phyloP scores from a whole-genome alignment of 1,140 invertebrate species.

The Bombus turneri region DNA sequence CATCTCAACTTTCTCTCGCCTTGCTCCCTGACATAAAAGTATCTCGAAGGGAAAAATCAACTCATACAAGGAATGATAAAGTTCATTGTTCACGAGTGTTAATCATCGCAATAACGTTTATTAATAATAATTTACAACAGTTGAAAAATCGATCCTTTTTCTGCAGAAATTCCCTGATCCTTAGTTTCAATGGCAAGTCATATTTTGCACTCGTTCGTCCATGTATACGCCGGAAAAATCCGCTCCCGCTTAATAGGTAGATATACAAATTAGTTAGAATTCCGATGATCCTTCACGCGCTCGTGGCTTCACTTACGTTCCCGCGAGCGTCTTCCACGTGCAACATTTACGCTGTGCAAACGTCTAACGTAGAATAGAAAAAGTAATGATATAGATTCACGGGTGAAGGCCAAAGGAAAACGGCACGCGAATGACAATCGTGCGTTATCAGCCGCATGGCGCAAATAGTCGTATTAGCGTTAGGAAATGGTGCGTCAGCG shows the following conservation, averaged over 20 bases:
- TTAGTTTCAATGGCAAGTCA: too few species aligned
- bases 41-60: too few species aligned
- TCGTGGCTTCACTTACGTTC: neutral
- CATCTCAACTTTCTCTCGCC: too few species aligned
- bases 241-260: neutral
- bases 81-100: too few species aligned
- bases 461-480: conserved; percentile 63
- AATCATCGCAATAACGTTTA: too few species aligned
- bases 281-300: too few species aligned
- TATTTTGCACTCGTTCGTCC: too few species aligned
- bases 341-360: neutral
- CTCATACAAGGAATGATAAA: too few species aligned
- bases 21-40: too few species aligned
- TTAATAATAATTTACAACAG: too few species aligned
- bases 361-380: neutral
- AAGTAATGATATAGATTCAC: conserved; percentile 21
- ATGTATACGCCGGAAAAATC: neutral
- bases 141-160: too few species aligned
- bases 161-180: too few species aligned
- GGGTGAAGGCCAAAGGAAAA: conserved; percentile 37
- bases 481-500: conserved; percentile 53
- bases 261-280: neutral
- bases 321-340: neutral
- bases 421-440: conserved; percentile 55
- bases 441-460: conserved; percentile 64